These are phyloP conservation scores for Notolepis coatsorum DNA, from an alignment of 2,797 vertebrate species.

Conservation along the genomic window DNA sequence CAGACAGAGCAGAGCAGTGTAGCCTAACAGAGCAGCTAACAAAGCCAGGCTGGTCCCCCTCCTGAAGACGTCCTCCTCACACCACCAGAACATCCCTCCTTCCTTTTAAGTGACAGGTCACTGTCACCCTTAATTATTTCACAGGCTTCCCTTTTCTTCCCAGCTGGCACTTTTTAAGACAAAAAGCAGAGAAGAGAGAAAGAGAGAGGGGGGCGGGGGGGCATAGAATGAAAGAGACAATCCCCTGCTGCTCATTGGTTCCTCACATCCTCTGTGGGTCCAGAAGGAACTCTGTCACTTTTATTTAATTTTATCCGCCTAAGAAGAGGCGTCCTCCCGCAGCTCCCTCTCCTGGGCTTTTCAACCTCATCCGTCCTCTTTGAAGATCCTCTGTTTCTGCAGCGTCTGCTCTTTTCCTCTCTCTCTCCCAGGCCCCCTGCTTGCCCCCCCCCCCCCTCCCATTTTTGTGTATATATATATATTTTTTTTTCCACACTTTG, in stretches of 20 bases:
- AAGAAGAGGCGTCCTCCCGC: constrained; percentile 73
- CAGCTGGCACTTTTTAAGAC: constrained; percentile 36
- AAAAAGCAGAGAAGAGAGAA: constrained; percentile 27
- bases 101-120: constrained; percentile 37
- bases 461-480: too few species aligned
- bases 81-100: constrained; percentile 7
- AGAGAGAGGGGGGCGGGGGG: constrained; percentile 14
- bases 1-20: too few species aligned
- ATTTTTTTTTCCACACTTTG: constrained; percentile 78
- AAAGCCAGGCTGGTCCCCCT: constrained; percentile 8
- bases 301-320: constrained; percentile 57
- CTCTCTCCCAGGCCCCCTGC: constrained; percentile 51
- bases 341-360: constrained; percentile 77
- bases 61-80: not conserved
- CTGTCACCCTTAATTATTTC: constrained; percentile 64
- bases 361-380: constrained; percentile 68
- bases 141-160: constrained; percentile 32
- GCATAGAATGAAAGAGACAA: constrained; percentile 39
- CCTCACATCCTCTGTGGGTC: constrained; percentile 61
- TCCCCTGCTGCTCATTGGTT: constrained; percentile 63
- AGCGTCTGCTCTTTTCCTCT: constrained; percentile 76
- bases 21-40: too few species aligned
- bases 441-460: constrained; percentile 60
- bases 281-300: constrained; percentile 74
- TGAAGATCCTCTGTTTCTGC: constrained; percentile 76